phyloP scores from a whole-genome alignment of 2,888 invertebrate genomes.

The Heliothis peltigera region DNA sequence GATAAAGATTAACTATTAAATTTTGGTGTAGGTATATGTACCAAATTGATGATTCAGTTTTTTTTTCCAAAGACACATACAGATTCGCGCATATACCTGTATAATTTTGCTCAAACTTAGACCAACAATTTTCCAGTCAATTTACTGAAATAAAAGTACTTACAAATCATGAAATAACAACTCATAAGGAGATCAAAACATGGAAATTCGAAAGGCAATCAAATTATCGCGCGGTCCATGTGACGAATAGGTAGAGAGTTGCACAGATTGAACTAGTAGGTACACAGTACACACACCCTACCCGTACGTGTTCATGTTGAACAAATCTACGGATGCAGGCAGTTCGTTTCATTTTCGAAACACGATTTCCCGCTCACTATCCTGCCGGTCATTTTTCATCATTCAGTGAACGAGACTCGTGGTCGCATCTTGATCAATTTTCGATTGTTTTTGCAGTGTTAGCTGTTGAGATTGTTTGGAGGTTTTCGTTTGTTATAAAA shows the following conservation, averaged over 20 bases:
- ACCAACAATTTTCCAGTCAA: background rate
- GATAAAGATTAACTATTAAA: background rate
- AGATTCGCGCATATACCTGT: too few relatives aligned
- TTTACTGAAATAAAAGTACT: background rate
- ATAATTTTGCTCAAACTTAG: background rate
- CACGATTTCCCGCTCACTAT: slow-evolving; percentile 37
- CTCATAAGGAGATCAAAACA: slow-evolving; percentile 40
- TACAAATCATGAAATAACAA: background rate
- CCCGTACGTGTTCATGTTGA: slow-evolving; percentile 52
- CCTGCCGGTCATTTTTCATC: slow-evolving; percentile 41
- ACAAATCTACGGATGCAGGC: slow-evolving; percentile 53
- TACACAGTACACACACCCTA: slow-evolving; percentile 13
- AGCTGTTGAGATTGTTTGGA: slow-evolving; percentile 8
- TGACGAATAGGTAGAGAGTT: slow-evolving; percentile 33
- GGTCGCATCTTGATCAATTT: slow-evolving; percentile 31
- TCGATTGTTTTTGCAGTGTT: slow-evolving; percentile 14
- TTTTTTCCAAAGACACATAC: too few relatives aligned
- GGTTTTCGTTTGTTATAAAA: background rate
- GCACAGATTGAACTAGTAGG: slow-evolving; percentile 38
- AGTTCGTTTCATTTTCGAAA: slow-evolving; percentile 56
- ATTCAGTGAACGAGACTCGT: slow-evolving; percentile 37
- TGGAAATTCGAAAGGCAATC: slow-evolving; percentile 51
- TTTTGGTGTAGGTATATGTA: too few relatives aligned
- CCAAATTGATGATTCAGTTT: too few relatives aligned
- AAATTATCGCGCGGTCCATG: slow-evolving; percentile 41